phyloP scores from a whole-genome alignment of 2,113 vertebrate species.

The Mormyrus lacerda region DNA sequence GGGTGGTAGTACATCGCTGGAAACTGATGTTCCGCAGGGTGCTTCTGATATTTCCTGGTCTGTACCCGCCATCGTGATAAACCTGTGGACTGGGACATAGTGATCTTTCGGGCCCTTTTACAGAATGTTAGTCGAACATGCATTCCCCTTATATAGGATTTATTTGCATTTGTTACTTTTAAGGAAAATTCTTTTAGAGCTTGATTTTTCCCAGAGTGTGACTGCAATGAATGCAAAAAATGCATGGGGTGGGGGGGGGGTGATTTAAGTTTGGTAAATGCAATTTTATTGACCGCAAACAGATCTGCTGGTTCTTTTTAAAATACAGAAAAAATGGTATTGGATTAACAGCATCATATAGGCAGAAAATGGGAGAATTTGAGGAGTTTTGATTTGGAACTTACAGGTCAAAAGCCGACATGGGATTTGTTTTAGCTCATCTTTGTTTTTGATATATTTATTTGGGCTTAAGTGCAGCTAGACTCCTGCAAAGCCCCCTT shows the following conservation, averaged over 20 bases:
- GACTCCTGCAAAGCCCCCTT: background rate
- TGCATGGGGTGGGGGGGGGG: background rate
- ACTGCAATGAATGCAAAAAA: background rate
- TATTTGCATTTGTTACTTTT: slow-evolving; percentile 6
- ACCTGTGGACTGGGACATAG: background rate
- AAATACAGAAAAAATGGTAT: background rate
- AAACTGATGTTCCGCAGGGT: background rate
- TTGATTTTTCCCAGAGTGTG: background rate
- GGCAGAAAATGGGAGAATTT: background rate
- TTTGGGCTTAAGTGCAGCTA: background rate
- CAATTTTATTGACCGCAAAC: background rate
- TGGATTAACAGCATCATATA: too few relatives aligned
- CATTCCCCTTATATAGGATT: background rate
- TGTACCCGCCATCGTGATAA: background rate
- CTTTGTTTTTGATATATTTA: slow-evolving; percentile 11
- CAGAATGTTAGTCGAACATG: background rate
- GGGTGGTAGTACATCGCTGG: background rate
- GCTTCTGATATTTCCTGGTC: background rate
- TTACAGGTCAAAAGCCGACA: background rate
- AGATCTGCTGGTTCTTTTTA: background rate
- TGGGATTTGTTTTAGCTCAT: background rate
- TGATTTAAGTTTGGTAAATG: background rate
- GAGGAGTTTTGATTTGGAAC: background rate
- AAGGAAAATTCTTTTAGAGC: background rate
- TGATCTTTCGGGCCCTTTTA: background rate